Evolutionary conservation across 2,113 vertebrate species (phyloP).

Genomic region (Aythya baeri): DNA sequence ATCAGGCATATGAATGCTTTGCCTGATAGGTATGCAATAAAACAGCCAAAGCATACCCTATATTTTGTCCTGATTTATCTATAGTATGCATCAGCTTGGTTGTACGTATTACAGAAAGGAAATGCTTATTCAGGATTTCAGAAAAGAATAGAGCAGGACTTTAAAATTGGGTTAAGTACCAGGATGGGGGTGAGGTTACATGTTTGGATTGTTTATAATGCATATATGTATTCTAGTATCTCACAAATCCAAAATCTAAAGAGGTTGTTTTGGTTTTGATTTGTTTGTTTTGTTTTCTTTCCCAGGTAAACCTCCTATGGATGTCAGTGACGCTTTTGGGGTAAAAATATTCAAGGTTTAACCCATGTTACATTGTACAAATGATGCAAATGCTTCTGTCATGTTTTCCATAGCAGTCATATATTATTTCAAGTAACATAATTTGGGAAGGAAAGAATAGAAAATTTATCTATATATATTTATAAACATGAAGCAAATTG

Average conservation of each 20-base stretch:
- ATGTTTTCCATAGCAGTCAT: background rate
- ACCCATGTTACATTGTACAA: background rate
- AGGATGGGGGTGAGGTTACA: too few relatives aligned
- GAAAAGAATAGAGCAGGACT: background rate
- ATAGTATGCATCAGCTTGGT: background rate
- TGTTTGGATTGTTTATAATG: background rate
- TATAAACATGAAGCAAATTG: background rate
- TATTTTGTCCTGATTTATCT: background rate
- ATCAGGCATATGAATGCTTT: background rate
- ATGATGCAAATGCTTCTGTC: background rate
- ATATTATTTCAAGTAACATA: background rate
- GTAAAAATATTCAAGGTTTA: background rate
- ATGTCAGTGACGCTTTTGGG: background rate
- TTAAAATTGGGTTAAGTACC: background rate
- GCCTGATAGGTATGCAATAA: background rate
- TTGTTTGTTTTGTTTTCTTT: background rate
- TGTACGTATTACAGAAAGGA: background rate
- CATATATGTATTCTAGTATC: background rate
- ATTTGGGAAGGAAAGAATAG: background rate
- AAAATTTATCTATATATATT: background rate
- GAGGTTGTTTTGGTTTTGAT: rapidly evolving
- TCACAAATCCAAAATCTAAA: background rate
- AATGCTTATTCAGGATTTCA: background rate
- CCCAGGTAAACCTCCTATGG: background rate
- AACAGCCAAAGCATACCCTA: background rate